Conservation (phyloP, 2,888 invertebrate genomes). For the Orthonevra nobilis region DNA sequence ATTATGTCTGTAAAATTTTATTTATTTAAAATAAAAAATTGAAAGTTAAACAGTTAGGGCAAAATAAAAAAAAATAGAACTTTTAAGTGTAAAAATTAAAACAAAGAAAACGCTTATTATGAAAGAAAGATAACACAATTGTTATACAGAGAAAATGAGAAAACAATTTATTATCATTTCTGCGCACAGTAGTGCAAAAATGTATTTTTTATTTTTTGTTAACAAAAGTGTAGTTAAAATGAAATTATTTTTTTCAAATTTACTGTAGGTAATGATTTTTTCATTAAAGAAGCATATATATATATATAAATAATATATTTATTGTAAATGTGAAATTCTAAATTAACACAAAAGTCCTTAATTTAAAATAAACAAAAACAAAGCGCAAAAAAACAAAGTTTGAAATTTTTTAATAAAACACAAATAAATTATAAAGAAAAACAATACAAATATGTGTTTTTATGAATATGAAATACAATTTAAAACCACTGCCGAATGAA, state of each 20-base stretch:
- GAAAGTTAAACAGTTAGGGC: constrained; percentile 57
- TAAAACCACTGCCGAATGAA: constrained; percentile 63
- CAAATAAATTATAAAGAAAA: constrained; percentile 42
- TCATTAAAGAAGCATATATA: constrained; percentile 60
- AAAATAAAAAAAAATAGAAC: constrained; percentile 27
- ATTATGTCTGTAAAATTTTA: constrained; percentile 71
- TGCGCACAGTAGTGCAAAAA: constrained; percentile 58
- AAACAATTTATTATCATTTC: constrained; percentile 48
- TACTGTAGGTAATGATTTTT: constrained; percentile 66
- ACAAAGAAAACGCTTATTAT: constrained; percentile 54
- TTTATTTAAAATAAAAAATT: constrained; percentile 57
- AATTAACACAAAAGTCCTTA: constrained; percentile 11
- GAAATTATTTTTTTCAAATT: constrained; percentile 61
- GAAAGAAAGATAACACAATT: constrained; percentile 27
- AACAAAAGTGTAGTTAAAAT: constrained; percentile 60
- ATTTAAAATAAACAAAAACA: constrained; percentile 21
- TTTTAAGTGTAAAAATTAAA: constrained; percentile 5
- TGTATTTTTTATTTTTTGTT: constrained; percentile 65
- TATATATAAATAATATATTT: constrained; percentile 58
- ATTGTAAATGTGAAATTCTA: constrained; percentile 66
- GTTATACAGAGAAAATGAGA: constrained; percentile 33
- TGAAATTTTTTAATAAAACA: constrained; percentile 61
- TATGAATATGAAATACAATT: constrained; percentile 55
- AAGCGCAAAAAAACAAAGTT: constrained; percentile 14
- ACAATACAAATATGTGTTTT: constrained; percentile 41